phyloP scores from a whole-genome alignment of 2,113 vertebrate genomes.

The Herpetotheres cachinnans region DNA sequence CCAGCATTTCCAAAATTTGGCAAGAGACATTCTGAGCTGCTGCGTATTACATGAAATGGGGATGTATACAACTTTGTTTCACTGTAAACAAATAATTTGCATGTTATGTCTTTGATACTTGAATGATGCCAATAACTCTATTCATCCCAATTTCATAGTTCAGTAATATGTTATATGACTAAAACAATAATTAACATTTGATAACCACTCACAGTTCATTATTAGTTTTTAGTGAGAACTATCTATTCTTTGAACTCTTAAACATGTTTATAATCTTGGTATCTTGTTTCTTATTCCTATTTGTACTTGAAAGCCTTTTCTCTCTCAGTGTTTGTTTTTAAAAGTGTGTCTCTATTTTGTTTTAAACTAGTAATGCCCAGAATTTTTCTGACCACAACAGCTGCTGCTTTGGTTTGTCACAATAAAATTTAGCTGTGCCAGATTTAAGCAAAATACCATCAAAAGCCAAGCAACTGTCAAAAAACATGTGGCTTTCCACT shows the following conservation, averaged over 20 bases:
- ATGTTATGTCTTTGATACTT: neutral
- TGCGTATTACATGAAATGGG: neutral
- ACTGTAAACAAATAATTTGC: neutral
- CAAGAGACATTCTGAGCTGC: neutral
- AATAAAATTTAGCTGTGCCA: neutral
- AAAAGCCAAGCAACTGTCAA: neutral
- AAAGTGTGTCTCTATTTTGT: neutral
- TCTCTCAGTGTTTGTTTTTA: neutral
- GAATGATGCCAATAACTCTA: neutral
- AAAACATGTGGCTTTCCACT: neutral
- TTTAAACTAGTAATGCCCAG: neutral
- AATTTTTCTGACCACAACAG: neutral
- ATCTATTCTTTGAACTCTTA: neutral
- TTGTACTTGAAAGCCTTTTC: neutral
- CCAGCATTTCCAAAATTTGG: neutral
- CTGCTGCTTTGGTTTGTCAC: neutral
- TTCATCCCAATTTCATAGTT: neutral
- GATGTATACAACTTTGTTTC: neutral
- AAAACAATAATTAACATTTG: neutral
- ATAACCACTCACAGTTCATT: neutral
- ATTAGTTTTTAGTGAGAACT: neutral
- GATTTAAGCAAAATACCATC: neutral
- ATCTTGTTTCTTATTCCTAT: neutral
- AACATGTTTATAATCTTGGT: neutral
- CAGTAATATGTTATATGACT: neutral